These are phyloP conservation scores for Tursiops truncatus DNA, from an alignment of 2,113 vertebrate species.

Conservation along the genomic window DNA sequence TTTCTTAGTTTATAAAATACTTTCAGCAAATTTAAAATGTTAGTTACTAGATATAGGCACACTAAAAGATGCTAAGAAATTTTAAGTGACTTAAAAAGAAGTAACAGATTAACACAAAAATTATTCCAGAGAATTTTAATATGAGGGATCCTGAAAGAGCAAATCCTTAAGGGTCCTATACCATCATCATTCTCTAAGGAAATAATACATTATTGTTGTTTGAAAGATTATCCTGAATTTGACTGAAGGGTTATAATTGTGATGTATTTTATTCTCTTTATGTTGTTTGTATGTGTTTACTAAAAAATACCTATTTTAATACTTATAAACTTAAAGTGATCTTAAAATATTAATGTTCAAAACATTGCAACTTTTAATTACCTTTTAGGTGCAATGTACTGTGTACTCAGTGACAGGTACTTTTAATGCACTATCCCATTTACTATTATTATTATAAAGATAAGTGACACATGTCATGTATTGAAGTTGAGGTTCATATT, in stretches of 20 bases:
- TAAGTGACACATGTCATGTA: no score
- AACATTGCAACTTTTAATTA: neutral
- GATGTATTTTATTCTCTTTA: neutral
- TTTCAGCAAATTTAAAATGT: slow-evolving; percentile 7
- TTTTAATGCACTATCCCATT: neutral
- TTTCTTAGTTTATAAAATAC: neutral
- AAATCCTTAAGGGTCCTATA: neutral
- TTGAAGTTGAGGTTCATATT: neutral
- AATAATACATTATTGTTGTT: neutral
- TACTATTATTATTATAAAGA: neutral
- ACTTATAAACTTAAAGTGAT: neutral
- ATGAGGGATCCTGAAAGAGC: neutral
- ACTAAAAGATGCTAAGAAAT: neutral
- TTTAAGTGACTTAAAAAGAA: neutral
- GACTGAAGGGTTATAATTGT: neutral
- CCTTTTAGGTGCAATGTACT: neutral
- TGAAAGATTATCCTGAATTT: neutral
- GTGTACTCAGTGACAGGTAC: neutral
- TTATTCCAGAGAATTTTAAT: neutral
- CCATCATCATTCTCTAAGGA: neutral
- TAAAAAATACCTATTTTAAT: neutral
- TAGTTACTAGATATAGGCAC: neutral
- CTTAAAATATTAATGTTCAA: neutral
- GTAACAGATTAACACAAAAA: neutral
- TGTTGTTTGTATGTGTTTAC: neutral